phyloP scores from a whole-genome alignment of 2,797 vertebrate species.

The Mus caroli region DNA sequence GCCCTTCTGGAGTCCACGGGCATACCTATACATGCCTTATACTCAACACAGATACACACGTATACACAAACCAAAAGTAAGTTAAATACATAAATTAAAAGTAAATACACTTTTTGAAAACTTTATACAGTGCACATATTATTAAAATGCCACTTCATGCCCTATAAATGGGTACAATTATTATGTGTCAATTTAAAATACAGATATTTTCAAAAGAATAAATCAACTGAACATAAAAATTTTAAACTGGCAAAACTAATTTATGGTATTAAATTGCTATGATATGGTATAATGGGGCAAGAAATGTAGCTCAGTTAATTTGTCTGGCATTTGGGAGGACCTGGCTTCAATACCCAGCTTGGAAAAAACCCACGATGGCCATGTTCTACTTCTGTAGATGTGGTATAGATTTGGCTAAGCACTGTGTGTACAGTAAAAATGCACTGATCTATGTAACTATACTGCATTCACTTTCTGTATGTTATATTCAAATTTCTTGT shows the following conservation, averaged over 20 bases:
- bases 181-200: not conserved
- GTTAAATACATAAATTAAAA: not conserved
- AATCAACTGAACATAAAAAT: constrained; percentile 2
- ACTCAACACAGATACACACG: not conserved
- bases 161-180: not conserved
- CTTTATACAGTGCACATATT: not conserved
- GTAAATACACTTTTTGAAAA: not conserved
- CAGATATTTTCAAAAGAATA: not conserved
- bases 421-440: not conserved
- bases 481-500: constrained; percentile 27
- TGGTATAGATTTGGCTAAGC: not conserved
- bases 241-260: constrained; percentile 39
- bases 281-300: not conserved
- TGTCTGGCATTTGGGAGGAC: not conserved
- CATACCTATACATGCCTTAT: not conserved
- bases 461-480: not conserved
- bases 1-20: not conserved
- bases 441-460: constrained; percentile 15
- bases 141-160: not conserved
- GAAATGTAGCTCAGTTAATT: not conserved
- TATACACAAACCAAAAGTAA: not conserved
- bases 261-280: constrained; percentile 1
- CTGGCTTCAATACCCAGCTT: not conserved
- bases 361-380: not conserved
- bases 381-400: not conserved